These are phyloP conservation scores for Dryas iulia DNA, from an alignment of 1,140 invertebrate species.

Conservation along the genomic window DNA sequence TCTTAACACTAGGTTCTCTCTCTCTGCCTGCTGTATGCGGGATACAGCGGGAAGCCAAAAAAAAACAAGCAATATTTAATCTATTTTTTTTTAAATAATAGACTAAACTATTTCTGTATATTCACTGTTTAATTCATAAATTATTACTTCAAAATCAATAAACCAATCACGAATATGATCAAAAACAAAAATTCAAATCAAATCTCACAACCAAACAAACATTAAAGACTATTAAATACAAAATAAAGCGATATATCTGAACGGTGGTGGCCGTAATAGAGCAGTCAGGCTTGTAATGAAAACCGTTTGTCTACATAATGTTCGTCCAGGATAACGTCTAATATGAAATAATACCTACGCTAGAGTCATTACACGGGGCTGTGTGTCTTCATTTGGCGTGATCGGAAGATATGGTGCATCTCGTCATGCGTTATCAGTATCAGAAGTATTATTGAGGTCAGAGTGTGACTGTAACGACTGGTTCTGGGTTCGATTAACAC, in stretches of 20 bases:
- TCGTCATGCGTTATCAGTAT: conserved; percentile 3
- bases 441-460: not conserved
- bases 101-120: too few relatives aligned
- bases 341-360: conserved; percentile 64
- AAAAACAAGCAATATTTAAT: too few relatives aligned
- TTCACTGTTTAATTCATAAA: not conserved
- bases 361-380: conserved; percentile 51
- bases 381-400: conserved; percentile 55
- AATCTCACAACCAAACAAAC: conserved; percentile 1
- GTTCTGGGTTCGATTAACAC: too few relatives aligned
- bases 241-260: conserved; percentile 16
- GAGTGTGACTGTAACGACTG: too few relatives aligned
- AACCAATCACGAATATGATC: too few relatives aligned
- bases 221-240: not conserved
- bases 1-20: too few relatives aligned
- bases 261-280: conserved; percentile 28
- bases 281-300: conserved; percentile 52
- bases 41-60: too few relatives aligned
- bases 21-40: too few relatives aligned
- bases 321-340: conserved; percentile 60
- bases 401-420: conserved; percentile 51
- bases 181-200: not conserved
- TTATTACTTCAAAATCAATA: not conserved
- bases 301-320: conserved; percentile 65
- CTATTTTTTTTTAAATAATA: too few relatives aligned